These are phyloP conservation scores for Hydriomena furcata DNA, from an alignment of 2,888 invertebrate genomes.

Conservation along the genomic window DNA sequence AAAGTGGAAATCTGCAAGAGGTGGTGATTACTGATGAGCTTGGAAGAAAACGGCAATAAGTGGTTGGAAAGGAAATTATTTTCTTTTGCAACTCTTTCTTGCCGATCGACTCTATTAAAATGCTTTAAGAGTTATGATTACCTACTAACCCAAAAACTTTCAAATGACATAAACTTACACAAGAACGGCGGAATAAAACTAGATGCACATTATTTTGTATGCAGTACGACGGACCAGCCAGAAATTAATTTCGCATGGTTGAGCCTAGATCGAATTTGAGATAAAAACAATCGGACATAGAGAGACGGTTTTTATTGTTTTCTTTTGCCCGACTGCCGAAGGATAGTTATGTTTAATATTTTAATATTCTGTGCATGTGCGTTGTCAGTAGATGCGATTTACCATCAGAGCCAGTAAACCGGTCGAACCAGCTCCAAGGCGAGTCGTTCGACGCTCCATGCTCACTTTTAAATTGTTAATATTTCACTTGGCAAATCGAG, in stretches of 20 bases:
- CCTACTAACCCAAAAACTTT: too few species aligned
- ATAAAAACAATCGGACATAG: slow-evolving; percentile 8
- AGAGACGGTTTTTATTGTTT: background rate
- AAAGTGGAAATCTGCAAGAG: slow-evolving; percentile 65
- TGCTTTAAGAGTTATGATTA: too few species aligned
- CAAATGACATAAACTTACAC: too few species aligned
- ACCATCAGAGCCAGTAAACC: slow-evolving; percentile 74
- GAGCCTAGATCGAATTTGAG: slow-evolving; percentile 23
- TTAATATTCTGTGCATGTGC: slow-evolving; percentile 55
- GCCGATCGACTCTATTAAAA: background rate
- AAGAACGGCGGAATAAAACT: too few species aligned
- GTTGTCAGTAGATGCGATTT: slow-evolving; percentile 77
- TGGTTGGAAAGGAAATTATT: slow-evolving; percentile 9
- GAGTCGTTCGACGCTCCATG: slow-evolving; percentile 58
- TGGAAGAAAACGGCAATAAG: slow-evolving; percentile 20
- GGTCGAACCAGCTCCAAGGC: slow-evolving; percentile 67
- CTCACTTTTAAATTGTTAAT: slow-evolving; percentile 66
- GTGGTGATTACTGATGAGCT: slow-evolving; percentile 39
- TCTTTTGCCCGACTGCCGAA: background rate
- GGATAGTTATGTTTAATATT: background rate
- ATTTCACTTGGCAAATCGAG: slow-evolving; percentile 64
- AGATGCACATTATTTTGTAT: too few species aligned
- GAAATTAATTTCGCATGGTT: too few species aligned
- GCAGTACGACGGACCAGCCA: too few species aligned
- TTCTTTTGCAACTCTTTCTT: slow-evolving; percentile 5